Evolutionary conservation across 2,797 vertebrate species (phyloP), one percentile per base, ranked within the genome.

Genomic region (Sparus aurata): DNA sequence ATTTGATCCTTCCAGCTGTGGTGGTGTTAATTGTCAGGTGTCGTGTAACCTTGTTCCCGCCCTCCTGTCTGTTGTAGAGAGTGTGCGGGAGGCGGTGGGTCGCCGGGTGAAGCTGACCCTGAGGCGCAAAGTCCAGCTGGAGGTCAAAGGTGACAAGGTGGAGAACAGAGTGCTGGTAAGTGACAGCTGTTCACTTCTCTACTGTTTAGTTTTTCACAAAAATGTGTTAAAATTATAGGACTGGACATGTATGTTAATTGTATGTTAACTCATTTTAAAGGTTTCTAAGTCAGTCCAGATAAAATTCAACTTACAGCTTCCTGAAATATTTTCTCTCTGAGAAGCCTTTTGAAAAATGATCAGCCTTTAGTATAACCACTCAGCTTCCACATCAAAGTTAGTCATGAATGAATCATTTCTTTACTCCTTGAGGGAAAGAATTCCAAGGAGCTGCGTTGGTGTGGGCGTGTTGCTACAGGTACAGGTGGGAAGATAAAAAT

Each of bases 141-240:
- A 99, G 94, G 93, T 96, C 83, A 99, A 97, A 94, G 97, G 96
- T 73, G 98, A 98, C 92, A 97, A 95, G 93, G 89, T 97, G 89
- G 98, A 99, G 87, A 97, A 94, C 94, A 95, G 94, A 93, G 95
- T 99, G 64, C 86, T 99, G 97, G 98, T 99, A 88, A 97, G 97
- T 95, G 43, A 54, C 75, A 0, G 34, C 1, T 22, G 70, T 5
- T 59, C 3, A 0, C 5, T 13, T 50, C 23, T 6, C 9, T 38
- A 11, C 38, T 38, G 38, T 11, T 10, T 38, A 10, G 38, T 38
- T 46, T 23, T 4, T 43, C 20, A 27, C 38, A 7, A 11, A 38
- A 3, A 38, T 38, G 10, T 2, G 10, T 2, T 10, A 2, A 38
- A 38, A 38, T 38, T 10, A 10, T 10, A 38, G 8, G 34, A 34